Evolutionary conservation across 2,113 vertebrate species (phyloP), one percentile per base, ranked within the genome.

Genomic region (Bubo scandiacus): DNA sequence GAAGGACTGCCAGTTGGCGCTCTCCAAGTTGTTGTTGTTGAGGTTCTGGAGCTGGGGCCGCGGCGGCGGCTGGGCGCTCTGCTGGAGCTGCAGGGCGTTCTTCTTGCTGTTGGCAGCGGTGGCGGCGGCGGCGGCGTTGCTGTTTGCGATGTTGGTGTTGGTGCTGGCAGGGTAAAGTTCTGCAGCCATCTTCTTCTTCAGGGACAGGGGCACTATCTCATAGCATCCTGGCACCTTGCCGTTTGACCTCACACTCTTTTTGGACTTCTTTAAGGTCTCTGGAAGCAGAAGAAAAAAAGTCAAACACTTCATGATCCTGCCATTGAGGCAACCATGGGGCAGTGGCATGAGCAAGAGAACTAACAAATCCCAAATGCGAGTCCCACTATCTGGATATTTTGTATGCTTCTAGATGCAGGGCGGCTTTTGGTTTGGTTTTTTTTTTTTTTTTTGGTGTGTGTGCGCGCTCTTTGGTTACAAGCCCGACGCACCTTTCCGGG

Each of bases 301-400:
- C 93, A 99, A 94, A 97, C 99, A 99, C 99, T 99, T 99, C 98
- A 99, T 99, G 98, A 99, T 98, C 98, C 99, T 98, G 98, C 99
- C 99, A 98, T 99, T 98, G 97, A 99, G 98, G 98, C 99, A 99
- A 96, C 98, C 98, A 90, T 97, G 98, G 97, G 98, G 97, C 97
- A 98, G 97, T 96, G 99, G 99, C 99, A 99, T 99, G 98, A 94
- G 97, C 96, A 79, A 81, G 95, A 93, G 91, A 92, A 93, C 81
- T 86, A 92, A 75, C 94, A 90, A 19, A 95, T 97, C 96, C 92
- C 95, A 95, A 92, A 81, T 30, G 63, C 89, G 65, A 87, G 89
- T 95, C 96, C 61, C 94, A 21, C 96, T 90, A 90, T 26, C 43
- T 20, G 91, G 80, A 55, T 86, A 55, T 79, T 90, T 88, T 51